Percentiles rank a stretch among this genome's conserved stretches.
Evolutionary conservation across 2,113 vertebrate species (phyloP).

Genomic region (Spermophilus dauricus): DNA sequence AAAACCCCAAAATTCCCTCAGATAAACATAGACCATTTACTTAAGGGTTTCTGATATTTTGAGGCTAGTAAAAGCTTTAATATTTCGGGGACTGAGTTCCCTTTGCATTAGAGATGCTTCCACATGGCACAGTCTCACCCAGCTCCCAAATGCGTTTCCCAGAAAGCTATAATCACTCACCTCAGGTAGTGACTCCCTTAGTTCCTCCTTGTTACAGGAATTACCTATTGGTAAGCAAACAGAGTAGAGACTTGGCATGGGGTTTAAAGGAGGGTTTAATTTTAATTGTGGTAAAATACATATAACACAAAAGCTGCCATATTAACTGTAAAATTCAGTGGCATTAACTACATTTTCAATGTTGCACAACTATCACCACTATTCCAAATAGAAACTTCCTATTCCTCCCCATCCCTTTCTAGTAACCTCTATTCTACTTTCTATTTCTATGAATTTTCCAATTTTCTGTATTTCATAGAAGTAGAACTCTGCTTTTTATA

Average conservation of each 20-base stretch:
- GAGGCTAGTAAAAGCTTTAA: background rate
- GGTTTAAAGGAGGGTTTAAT: constrained; percentile 24
- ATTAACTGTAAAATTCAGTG: background rate
- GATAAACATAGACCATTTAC: constrained; percentile 54
- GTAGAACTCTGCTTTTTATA: background rate
- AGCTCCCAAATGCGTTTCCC: background rate
- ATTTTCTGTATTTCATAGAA: background rate
- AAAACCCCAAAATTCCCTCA: background rate
- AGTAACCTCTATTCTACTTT: background rate
- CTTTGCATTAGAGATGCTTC: background rate
- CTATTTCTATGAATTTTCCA: background rate
- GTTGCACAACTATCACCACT: background rate
- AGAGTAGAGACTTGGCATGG: constrained; percentile 43
- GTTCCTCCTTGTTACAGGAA: constrained; percentile 88
- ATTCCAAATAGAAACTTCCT: background rate
- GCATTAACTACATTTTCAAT: background rate
- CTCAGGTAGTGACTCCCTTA: constrained; percentile 90
- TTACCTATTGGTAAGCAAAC: constrained; percentile 88
- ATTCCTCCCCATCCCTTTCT: background rate
- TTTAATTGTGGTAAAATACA: constrained; percentile 27
- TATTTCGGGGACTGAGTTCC: constrained; percentile 1
- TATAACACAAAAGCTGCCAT: background rate
- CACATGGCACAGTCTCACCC: background rate
- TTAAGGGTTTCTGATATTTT: background rate
- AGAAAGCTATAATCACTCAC: constrained; percentile 85